Evolutionary conservation across 2,113 vertebrate species (phyloP).

Genomic region (Eudorcas thomsonii): DNA sequence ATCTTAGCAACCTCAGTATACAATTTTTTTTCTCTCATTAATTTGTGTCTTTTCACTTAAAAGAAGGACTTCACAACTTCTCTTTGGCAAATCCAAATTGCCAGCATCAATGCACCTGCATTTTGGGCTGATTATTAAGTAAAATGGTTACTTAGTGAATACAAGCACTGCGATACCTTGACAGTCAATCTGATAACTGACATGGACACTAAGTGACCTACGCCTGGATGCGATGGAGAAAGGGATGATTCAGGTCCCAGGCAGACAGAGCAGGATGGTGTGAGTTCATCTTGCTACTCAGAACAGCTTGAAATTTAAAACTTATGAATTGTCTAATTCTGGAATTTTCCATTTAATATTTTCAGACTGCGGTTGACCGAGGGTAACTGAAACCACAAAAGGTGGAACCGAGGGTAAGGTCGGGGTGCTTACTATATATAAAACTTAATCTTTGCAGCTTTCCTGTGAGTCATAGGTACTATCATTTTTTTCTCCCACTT

Average conservation of each 20-base stretch:
- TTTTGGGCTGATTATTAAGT: background rate
- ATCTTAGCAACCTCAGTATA: background rate
- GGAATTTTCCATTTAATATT: background rate
- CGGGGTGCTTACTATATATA: too few species aligned
- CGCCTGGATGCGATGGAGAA: rapidly evolving
- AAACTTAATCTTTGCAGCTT: background rate
- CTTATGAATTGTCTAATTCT: background rate
- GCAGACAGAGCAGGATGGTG: background rate
- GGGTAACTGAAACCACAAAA: background rate
- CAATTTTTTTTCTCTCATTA: background rate
- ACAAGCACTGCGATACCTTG: background rate
- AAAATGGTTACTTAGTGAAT: background rate
- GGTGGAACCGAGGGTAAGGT: background rate
- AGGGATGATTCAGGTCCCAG: background rate
- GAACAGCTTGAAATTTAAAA: background rate
- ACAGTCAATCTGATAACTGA: background rate
- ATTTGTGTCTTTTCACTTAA: background rate
- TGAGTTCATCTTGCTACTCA: background rate
- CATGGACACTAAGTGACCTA: background rate
- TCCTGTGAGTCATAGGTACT: background rate
- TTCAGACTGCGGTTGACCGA: background rate
- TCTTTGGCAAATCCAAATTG: background rate
- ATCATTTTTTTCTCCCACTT: background rate
- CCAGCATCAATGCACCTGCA: rapidly evolving
- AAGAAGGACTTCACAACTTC: background rate